Conservation (phyloP, 2,113 vertebrate genomes). For the Brevimyrus niger region DNA sequence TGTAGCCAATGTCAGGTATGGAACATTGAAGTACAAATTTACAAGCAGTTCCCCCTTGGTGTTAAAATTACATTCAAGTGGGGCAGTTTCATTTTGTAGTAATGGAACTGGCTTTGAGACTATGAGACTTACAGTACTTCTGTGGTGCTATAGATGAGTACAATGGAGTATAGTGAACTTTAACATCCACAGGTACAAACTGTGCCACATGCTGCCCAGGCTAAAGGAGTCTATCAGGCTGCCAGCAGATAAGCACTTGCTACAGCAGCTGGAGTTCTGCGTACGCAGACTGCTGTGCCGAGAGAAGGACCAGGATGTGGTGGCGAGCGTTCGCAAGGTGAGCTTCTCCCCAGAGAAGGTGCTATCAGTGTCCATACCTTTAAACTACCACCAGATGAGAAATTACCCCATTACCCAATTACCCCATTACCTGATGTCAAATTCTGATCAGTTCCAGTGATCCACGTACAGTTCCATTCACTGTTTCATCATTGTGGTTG, state of each 20-base stretch:
- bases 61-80: neutral
- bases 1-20: slow-evolving; percentile 90
- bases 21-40: neutral
- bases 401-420: neutral
- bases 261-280: slow-evolving; percentile 84
- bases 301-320: slow-evolving; percentile 89
- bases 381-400: neutral
- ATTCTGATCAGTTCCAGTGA: neutral
- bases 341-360: slow-evolving; percentile 29
- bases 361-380: neutral
- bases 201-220: slow-evolving; percentile 81
- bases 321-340: slow-evolving; percentile 80
- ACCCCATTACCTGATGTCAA: too few relatives aligned
- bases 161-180: neutral
- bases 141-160: neutral
- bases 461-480: slow-evolving; percentile 12
- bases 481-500: neutral
- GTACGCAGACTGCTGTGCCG: slow-evolving; percentile 83
- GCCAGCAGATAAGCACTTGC: slow-evolving; percentile 79
- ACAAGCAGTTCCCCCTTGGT: neutral
- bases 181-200: slow-evolving; percentile 56
- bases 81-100: neutral
- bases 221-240: slow-evolving; percentile 79
- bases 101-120: neutral
- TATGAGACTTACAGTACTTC: neutral